Conservation (phyloP, 2,888 invertebrate genomes). For the Sphaerophoria rueppellii region DNA sequence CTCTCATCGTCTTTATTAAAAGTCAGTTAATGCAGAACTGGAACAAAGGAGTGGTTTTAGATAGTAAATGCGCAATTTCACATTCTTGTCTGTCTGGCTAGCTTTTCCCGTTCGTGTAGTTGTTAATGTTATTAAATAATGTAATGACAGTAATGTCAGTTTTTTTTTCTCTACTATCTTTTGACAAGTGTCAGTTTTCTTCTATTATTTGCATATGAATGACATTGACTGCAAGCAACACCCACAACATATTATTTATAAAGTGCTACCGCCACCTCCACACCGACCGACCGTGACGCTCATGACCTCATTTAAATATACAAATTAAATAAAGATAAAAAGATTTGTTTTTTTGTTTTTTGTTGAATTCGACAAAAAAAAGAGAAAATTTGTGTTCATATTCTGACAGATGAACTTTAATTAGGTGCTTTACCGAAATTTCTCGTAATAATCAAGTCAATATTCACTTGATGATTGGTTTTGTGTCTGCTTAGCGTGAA, state of each 20-base stretch:
- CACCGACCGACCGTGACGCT: not conserved
- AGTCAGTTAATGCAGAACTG: not conserved
- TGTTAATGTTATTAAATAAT: not conserved
- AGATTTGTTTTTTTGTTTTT: conserved; percentile 5
- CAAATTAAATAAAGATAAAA: conserved; percentile 8
- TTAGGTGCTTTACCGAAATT: conserved; percentile 16
- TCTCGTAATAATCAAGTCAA: conserved; percentile 15
- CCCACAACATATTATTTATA: not conserved
- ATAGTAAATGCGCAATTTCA: not conserved
- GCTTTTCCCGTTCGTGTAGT: not conserved
- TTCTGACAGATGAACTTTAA: conserved; percentile 7
- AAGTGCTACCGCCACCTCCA: not conserved
- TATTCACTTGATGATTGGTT: not conserved
- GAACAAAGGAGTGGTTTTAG: conserved; percentile 6
- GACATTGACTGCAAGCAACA: not conserved
- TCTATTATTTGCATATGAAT: not conserved
- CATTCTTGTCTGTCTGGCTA: not conserved
- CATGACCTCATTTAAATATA: conserved; percentile 14
- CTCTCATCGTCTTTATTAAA: not conserved
- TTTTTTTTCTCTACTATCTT: not conserved
- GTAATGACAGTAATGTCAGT: conserved; percentile 10
- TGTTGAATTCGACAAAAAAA: not conserved
- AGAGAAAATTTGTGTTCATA: conserved; percentile 8
- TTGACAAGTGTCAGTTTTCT: conserved; percentile 14
- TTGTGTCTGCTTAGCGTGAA: not conserved